Percentiles rank a stretch among this genome's conserved stretches.
These are phyloP conservation scores for Thripadectes ignobilis DNA, from an alignment of 2,797 vertebrate genomes.

Conservation along the genomic window DNA sequence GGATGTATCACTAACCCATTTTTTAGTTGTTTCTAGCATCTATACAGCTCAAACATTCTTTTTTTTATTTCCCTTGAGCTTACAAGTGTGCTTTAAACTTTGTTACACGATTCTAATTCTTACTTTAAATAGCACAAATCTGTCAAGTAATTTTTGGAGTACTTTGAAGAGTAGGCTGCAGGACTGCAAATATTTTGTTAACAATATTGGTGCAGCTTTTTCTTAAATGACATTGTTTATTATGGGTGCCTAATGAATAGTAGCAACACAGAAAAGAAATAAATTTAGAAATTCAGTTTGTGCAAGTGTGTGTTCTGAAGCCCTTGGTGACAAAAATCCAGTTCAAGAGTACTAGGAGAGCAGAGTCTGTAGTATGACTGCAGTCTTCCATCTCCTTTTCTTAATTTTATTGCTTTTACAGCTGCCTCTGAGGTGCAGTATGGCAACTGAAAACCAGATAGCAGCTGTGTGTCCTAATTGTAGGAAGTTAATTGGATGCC, in stretches of 20 bases:
- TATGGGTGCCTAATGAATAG: neutral
- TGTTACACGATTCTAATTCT: neutral
- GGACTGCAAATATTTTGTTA: neutral
- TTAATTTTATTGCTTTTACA: neutral
- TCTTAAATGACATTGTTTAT: fast-evolving
- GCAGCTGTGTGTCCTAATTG: neutral
- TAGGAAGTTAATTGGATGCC: neutral
- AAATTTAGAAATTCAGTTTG: neutral
- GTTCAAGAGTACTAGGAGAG: neutral
- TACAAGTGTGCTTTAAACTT: neutral
- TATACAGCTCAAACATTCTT: neutral
- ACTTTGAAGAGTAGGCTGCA: neutral
- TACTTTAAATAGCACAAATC: neutral
- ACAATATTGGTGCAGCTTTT: neutral
- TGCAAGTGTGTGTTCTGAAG: neutral
- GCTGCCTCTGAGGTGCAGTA: neutral
- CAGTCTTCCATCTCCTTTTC: neutral
- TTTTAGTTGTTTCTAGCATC: neutral
- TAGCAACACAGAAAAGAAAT: neutral
- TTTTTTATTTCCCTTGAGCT: neutral
- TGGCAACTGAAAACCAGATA: neutral
- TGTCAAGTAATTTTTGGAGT: neutral
- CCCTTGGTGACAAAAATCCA: neutral
- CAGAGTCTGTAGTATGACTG: neutral
- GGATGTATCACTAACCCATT: neutral